Evolutionary conservation across 2,888 invertebrate species (phyloP), one percentile per base, ranked within the genome.

Genomic region (Rotaria socialis): DNA sequence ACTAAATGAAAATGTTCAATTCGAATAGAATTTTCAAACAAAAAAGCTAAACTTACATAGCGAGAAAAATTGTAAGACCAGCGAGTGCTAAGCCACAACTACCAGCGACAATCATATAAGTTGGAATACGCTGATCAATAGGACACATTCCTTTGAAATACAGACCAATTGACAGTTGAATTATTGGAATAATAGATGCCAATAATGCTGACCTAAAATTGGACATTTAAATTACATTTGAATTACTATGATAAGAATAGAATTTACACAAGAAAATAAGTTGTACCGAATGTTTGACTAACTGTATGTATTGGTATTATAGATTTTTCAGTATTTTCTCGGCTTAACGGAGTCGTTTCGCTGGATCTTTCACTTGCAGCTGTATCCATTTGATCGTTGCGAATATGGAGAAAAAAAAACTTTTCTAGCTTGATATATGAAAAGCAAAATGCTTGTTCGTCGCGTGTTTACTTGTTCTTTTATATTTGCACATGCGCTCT

Each of bases 81-180:
- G 47, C 47, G 8, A 80, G n/a, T 80, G n/a, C 47, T 10, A 80
- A 14, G 47, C 80, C 80, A 47, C 80, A 80, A 24, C 24, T n/a
- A n/a, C 80, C 80, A 80, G 80, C 8, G 2, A 80, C 80, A 4
- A 80, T 47, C 80, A 80, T 43, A n/a, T 80, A 80, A 24, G 80
- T 80, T 80, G 80, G 22, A 43, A 80, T 80, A 5, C n/a, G 22
- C 47, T 47, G 80, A 80, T 80, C n/a, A 47, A 80, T 80, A 7
- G 43, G 43, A 24, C 80, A 80, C 16, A 47, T 22, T 11, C n/a
- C 80, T 80, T 47, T 80, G 10, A 47, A 80, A 47, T 24, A 8
- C n/a, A 43, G n/a, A 8, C 80, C 80, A 80, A 80, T 80, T 10
- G 0, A 11, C 8, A 80, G 14, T 47, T 80, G 2, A 47, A 80